These are phyloP conservation scores for Aplidium turbinatum DNA, from an alignment of 23 tunicate genomes.

Conservation along the genomic window DNA sequence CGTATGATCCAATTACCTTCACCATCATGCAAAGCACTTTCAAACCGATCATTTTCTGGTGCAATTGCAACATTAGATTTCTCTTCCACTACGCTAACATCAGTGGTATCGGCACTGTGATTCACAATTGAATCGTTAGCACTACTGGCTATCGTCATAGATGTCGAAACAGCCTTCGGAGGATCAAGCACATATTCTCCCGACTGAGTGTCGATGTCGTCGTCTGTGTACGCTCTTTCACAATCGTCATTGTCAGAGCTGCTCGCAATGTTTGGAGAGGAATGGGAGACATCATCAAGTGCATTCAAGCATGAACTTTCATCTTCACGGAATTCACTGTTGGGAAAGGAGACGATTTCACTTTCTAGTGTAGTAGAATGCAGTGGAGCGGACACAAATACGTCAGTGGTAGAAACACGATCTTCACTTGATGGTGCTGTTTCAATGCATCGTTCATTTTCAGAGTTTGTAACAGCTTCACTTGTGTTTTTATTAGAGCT, in stretches of 20 bases:
- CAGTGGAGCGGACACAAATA: no score
- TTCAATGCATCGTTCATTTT: no score
- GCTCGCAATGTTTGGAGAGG: background rate
- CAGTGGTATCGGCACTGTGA: background rate
- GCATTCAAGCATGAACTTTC: background rate
- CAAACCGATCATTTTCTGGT: background rate
- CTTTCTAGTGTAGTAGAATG: no score
- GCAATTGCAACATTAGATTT: no score
- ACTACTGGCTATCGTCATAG: background rate
- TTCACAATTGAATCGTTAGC: background rate
- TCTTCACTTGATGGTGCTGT: no score
- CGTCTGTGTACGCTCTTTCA: slow-evolving; percentile 65
- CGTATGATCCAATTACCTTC: background rate
- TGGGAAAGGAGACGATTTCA: no score
- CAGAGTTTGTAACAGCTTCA: no score
- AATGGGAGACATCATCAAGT: background rate
- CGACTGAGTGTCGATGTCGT: slow-evolving; percentile 48
- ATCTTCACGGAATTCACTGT: no score
- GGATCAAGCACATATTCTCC: slow-evolving; percentile 8
- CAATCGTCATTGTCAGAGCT: background rate
- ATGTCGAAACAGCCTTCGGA: background rate
- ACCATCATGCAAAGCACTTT: slow-evolving; percentile 8
- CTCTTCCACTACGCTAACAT: no score
- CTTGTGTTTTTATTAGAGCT: no score
- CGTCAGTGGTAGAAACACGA: no score